Conservation (phyloP, 2,888 invertebrate species). For the Clanis bilineata region DNA sequence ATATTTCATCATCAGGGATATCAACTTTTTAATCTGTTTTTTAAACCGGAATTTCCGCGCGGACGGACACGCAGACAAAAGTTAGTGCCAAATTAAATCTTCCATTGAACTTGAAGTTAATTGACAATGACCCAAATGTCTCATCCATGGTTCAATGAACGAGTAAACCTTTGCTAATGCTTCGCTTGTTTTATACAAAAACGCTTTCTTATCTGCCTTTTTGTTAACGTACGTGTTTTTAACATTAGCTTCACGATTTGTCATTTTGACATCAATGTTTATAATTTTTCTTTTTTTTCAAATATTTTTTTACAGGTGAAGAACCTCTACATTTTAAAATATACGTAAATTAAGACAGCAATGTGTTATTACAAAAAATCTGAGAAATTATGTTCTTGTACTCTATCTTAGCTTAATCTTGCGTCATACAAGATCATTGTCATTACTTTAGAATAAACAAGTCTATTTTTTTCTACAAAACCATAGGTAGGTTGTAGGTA, state of each 20-base stretch:
- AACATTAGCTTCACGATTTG: background rate
- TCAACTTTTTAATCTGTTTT: too few species aligned
- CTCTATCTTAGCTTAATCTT: background rate
- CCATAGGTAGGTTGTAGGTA: too few species aligned
- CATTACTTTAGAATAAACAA: background rate
- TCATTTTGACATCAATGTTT: background rate
- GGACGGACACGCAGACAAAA: background rate
- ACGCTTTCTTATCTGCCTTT: background rate
- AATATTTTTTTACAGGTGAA: background rate
- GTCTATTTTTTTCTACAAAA: too few species aligned
- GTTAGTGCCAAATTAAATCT: background rate
- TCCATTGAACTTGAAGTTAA: conserved; percentile 54
- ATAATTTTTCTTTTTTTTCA: too few species aligned
- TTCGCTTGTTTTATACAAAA: conserved; percentile 25
- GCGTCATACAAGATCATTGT: background rate
- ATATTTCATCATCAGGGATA: too few species aligned
- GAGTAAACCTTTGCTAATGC: conserved; percentile 40
- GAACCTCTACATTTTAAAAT: background rate
- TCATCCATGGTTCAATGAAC: conserved; percentile 61
- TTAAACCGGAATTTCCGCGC: background rate
- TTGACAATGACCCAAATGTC: conserved; percentile 64
- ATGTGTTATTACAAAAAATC: background rate
- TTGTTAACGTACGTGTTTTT: background rate
- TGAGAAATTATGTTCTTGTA: background rate
- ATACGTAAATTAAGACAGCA: background rate